A percentile compares a stretch with the other conserved stretches of the same genome.
These are phyloP conservation scores for Scolanthus callimorphus DNA, from an alignment of 92 coral and sea anemone species.

Conservation along the genomic window DNA sequence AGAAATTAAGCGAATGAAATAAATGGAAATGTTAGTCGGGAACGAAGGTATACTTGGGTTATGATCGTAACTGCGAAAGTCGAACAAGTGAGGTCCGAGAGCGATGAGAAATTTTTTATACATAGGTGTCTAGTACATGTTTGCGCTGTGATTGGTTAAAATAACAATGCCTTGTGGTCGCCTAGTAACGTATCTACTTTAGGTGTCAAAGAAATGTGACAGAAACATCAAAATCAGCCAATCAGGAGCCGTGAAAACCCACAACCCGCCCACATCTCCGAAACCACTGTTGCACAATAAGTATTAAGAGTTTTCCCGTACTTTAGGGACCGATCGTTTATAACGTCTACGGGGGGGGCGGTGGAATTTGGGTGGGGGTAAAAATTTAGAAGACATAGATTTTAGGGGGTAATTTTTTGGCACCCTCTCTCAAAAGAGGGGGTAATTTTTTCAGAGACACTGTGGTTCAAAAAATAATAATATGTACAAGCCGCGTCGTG, in stretches of 20 bases:
- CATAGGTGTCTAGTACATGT: background rate
- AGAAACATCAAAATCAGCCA: conserved; percentile 22
- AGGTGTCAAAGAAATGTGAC: background rate
- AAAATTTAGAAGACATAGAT: no score
- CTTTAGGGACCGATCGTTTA: no score
- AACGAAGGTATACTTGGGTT: background rate
- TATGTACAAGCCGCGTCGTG: no score
- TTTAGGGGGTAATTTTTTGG: no score
- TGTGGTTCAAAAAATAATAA: no score
- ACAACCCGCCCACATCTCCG: conserved; percentile 43
- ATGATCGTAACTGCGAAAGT: background rate
- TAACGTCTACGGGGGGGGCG: no score
- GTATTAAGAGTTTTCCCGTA: no score
- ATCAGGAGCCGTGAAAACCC: conserved; percentile 40
- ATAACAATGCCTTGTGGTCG: background rate
- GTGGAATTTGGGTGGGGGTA: no score
- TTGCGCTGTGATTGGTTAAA: background rate
- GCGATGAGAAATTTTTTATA: background rate
- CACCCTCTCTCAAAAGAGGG: no score
- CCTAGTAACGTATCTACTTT: background rate
- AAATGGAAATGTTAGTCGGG: background rate
- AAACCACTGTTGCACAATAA: background rate
- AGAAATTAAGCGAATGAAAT: background rate
- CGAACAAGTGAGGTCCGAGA: background rate
- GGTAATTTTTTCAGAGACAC: no score